Conservation (phyloP, 1,140 invertebrate genomes). For the Ridgeia piscesae region DNA sequence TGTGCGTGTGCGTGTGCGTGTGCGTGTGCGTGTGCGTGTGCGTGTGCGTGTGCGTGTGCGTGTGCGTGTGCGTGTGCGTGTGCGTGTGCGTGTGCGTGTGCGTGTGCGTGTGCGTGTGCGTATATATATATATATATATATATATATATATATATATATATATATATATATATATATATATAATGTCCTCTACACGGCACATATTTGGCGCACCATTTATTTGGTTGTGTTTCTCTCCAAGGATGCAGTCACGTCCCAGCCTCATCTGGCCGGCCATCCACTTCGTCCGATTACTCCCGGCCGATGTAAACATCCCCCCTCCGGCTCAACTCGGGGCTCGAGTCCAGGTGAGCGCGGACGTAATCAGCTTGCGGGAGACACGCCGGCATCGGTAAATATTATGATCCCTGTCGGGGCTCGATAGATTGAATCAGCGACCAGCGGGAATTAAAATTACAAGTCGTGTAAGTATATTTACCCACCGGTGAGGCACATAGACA, state of each 20-base stretch:
- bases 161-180: too few species aligned
- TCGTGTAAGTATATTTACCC: background rate
- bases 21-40: too few species aligned
- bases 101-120: too few species aligned
- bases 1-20: too few species aligned
- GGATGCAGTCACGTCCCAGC: background rate
- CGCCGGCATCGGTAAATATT: background rate
- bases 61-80: too few species aligned
- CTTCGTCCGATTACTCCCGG: background rate
- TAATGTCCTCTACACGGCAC: background rate
- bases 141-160: too few species aligned
- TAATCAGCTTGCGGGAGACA: background rate
- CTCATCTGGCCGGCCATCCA: background rate
- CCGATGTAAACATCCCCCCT: background rate
- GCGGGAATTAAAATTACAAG: background rate
- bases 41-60: too few species aligned
- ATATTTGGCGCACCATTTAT: background rate
- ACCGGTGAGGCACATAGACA: background rate
- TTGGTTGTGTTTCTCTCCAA: background rate
- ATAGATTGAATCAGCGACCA: background rate
- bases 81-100: too few species aligned
- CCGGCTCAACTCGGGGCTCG: background rate
- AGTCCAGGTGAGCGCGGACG: background rate
- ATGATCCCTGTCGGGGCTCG: background rate
- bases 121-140: too few species aligned